Base-by-base conservation (phyloP, 2,797 vertebrate genomes). In the Phrynocephalus guinanensis region DNA sequence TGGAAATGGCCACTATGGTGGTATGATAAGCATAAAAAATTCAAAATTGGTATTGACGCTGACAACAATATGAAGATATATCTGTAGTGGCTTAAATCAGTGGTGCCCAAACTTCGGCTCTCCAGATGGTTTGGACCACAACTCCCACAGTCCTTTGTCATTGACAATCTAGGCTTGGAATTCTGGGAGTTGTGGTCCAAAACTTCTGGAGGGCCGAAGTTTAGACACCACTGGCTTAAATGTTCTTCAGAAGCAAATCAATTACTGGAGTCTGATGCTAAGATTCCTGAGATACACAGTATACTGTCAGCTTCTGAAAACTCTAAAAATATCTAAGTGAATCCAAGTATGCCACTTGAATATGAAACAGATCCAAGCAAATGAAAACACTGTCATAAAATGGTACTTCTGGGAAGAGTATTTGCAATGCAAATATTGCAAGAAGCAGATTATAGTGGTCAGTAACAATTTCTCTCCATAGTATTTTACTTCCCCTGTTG, bases 291-390 rank as follows among this genome's bases (percentile, higher is more conserved):
- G n/a, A 72, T 33, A 56, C 82, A 72, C 22, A 33, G 24, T 83
- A 83, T 56, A 56, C 28, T 79, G 52, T 79, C 44, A 72, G n/a
- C n/a, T 30, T 1, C 67, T 33, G 16, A 83, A 72, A 52, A 83
- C n/a, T 83, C n/a, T 83, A 83, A 83, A 83, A 72, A 83, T 83
- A 72, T 22, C 48, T 50, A 83, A 24, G 30, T 13, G 48, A 82
- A 66, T 33, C 30, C 26, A 82, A 82, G 26, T 71, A 71, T 71
- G 28, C 44, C 18, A 68, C 15, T 68, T 71, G 67, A 83, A 30
- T 71, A 71, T 83, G 68, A 52, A 83, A 83, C 22, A 79, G 16
- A 60, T 1, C 13, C 33, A 30, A 75, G 18, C 48, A 52, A n/a
- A 71, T 11, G 2, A 71, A 71, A 83, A 83, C 68, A 83, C 3